These are phyloP conservation scores for Agraylea sexmaculata DNA, from an alignment of 1,140 invertebrate genomes.

Conservation along the genomic window DNA sequence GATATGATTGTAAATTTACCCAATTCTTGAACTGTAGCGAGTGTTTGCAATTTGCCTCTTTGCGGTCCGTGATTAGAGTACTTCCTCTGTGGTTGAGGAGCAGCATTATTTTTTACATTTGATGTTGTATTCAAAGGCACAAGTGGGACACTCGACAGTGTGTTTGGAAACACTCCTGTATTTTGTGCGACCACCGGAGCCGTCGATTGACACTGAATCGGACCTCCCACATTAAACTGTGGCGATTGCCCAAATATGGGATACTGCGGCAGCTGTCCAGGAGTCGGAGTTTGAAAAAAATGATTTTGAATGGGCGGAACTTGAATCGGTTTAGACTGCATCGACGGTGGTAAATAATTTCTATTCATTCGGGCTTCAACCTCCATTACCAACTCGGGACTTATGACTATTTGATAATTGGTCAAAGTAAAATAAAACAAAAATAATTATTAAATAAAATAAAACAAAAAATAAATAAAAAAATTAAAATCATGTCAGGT, in stretches of 20 bases:
- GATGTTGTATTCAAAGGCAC: neutral
- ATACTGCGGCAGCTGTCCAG: slow-evolving; percentile 20
- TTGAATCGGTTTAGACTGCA: slow-evolving; percentile 28
- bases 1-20: no score
- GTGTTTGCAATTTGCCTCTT: slow-evolving; percentile 33
- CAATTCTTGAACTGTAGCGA: slow-evolving; percentile 40
- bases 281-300: slow-evolving; percentile 18
- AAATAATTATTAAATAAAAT: slow-evolving; percentile 44
- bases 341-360: slow-evolving; percentile 58
- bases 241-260: neutral
- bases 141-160: slow-evolving; percentile 2
- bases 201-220: neutral
- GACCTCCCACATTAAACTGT: neutral
- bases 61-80: slow-evolving; percentile 34
- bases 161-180: neutral
- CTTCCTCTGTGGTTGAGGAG: slow-evolving; percentile 26
- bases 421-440: slow-evolving; percentile 20
- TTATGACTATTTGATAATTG: slow-evolving; percentile 66
- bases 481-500: slow-evolving; percentile 25
- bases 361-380: slow-evolving; percentile 82
- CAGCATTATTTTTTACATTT: no score
- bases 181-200: neutral
- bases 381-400: slow-evolving; percentile 73
- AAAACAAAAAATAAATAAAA: slow-evolving; percentile 36
- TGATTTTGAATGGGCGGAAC: slow-evolving; percentile 11